Base-by-base conservation (phyloP, 2,113 vertebrate genomes). In the Cephalopterus ornatus region DNA sequence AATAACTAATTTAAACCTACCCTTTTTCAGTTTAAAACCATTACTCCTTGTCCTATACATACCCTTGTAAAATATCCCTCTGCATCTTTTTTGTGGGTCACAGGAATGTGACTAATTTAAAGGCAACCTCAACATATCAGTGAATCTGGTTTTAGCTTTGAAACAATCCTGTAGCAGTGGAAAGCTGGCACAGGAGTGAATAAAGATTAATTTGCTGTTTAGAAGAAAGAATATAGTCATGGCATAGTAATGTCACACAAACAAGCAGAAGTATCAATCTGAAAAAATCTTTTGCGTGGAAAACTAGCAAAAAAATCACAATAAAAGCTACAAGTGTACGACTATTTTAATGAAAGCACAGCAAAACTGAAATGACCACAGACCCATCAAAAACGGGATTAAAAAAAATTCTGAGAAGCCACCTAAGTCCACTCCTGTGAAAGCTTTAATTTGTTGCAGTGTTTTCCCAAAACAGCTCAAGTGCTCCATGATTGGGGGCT, bases 221-320 rank as follows among this genome's bases (percentile, higher is more conserved):
- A 88, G 58, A 80, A 95, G 63, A 66, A 88, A 50, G 28, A 81
- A 56, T 24, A 90, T 77, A 16, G 33, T 91, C 41, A 49, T 66
- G 96, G 86, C 16, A 19, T 56, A 62, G 55, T 55, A 91, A 94
- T n/a, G 85, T 70, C 96, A 94, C 71, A 46, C 72, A 96, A 76
- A 89, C 77, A 94, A 93, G 17, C 53, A 91, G 73, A 90, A 95
- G 80, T 52, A 81, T 44, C 46, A 97, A 82, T 11, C 17, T 41
- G 65, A 72, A 72, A 50, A 58, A 62, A 20, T 11, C 3, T 46
- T 76, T 32, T 72, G 26, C 9, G n/a, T 4, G 4, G 6, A 61
- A 68, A 91, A 55, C n/a, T 35, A 72, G 37, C 2, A 26, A 75
- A 59, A 67, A 82, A 68, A 41, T 8, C 42, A 67, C 8, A 41